Conservation (phyloP, 2,888 invertebrate species). For the Aleiodes leptofemur region DNA sequence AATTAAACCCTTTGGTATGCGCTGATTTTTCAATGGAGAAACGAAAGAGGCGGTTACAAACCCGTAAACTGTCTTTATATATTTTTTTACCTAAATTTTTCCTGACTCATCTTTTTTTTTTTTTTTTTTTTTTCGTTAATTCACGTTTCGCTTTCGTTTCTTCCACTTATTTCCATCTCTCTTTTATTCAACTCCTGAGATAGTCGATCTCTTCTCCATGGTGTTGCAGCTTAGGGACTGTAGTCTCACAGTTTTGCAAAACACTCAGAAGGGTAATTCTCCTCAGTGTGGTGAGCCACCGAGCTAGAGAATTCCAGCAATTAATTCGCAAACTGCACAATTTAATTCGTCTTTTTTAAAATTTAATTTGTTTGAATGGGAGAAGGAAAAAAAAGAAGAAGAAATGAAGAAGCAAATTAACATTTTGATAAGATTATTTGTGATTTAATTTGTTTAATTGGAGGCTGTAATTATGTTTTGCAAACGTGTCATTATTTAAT, state of each 20-base stretch:
- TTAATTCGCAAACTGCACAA: conserved; percentile 20
- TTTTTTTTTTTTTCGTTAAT: conserved; percentile 10
- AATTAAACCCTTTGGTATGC: conserved; percentile 67
- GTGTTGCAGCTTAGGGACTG: conserved; percentile 13
- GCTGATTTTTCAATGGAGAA: conserved; percentile 63
- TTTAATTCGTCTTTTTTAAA: background rate
- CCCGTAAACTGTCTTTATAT: background rate
- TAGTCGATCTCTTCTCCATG: conserved; percentile 35
- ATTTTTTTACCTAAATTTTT: conserved; percentile 14
- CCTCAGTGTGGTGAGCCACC: conserved; percentile 29
- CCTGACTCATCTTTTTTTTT: background rate
- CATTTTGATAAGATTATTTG: conserved; percentile 19
- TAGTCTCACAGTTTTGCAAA: background rate
- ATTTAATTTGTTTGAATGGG: conserved; percentile 12
- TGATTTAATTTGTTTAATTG: conserved; percentile 10
- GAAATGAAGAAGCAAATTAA: conserved; percentile 14
- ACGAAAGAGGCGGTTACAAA: background rate
- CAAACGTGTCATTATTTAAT: conserved; percentile 20
- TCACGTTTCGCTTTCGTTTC: conserved; percentile 13
- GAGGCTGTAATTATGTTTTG: conserved; percentile 4
- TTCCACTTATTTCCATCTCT: background rate
- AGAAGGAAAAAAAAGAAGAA: too few relatives aligned
- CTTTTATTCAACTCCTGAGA: conserved; percentile 15
- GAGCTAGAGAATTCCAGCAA: conserved; percentile 28
- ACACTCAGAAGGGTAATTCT: conserved; percentile 11